Evolutionary conservation across 2,797 vertebrate genomes (phyloP).

Genomic region (Platalea minor): DNA sequence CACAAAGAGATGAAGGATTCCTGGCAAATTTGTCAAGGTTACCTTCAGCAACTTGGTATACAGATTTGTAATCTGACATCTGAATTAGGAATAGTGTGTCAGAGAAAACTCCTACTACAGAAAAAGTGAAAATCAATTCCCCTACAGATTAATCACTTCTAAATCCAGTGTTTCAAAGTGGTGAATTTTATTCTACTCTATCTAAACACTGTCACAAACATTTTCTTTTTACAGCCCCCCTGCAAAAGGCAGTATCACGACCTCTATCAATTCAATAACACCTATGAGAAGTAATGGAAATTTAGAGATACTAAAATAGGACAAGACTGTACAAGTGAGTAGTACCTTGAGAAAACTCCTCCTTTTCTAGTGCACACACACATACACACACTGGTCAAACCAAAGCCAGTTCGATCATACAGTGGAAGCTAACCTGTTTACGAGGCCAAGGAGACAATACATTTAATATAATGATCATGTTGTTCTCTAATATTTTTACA

Average conservation of each 20-base stretch:
- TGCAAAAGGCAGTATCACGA: rapidly evolving
- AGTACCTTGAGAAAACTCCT: neutral
- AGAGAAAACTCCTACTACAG: neutral
- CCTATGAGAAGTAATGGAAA: neutral
- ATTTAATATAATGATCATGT: neutral
- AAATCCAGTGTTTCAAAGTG: neutral
- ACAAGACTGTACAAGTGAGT: neutral
- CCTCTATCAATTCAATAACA: neutral
- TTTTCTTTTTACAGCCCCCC: neutral
- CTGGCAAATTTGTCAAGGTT: neutral
- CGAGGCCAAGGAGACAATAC: neutral
- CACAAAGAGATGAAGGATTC: neutral
- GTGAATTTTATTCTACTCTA: neutral
- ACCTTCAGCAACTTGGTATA: neutral
- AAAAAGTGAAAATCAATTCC: neutral
- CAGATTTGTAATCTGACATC: neutral
- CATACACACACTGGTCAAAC: neutral
- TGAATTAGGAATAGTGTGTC: neutral
- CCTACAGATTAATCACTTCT: neutral
- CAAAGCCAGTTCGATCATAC: neutral
- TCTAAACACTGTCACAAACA: neutral
- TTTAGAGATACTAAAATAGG: neutral
- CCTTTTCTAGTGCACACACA: neutral
- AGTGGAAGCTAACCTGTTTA: neutral
- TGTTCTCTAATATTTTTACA: neutral